Conservation (phyloP, 2,888 invertebrate genomes). For the Archaeoteleia sp. region DNA sequence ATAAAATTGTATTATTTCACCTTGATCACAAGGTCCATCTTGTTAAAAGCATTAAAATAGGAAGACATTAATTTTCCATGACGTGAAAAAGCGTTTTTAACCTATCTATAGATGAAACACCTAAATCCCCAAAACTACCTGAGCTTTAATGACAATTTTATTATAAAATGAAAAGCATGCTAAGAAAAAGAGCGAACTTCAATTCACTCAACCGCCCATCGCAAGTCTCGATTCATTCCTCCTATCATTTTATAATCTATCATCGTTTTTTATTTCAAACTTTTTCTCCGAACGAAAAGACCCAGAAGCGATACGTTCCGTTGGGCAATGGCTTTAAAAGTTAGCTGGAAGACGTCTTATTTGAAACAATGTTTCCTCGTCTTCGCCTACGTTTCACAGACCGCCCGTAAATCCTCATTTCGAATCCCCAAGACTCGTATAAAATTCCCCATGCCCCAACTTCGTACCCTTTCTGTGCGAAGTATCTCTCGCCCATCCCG, state of each 20-base stretch:
- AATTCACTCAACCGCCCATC: no score
- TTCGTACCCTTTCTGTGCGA: slow-evolving; percentile 57
- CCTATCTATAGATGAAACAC: no score
- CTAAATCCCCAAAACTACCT: no score
- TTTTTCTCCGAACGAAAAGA: slow-evolving; percentile 43
- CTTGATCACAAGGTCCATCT: no score
- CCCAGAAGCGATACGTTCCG: slow-evolving; percentile 43
- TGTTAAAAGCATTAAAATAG: no score
- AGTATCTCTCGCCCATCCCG: slow-evolving; percentile 39
- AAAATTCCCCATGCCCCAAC: slow-evolving; percentile 63
- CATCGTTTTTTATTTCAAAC: slow-evolving; percentile 32
- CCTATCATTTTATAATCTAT: slow-evolving; percentile 48
- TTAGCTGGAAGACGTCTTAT: slow-evolving; percentile 68
- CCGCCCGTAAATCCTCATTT: slow-evolving; percentile 74
- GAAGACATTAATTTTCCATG: no score
- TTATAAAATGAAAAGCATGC: no score
- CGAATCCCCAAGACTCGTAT: slow-evolving; percentile 72
- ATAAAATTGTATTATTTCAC: no score
- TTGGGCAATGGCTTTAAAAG: slow-evolving; percentile 54
- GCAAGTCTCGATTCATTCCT: no score
- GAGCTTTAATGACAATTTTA: no score
- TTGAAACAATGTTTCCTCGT: slow-evolving; percentile 72
- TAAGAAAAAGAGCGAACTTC: no score
- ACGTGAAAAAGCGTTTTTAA: no score
- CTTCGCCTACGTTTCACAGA: slow-evolving; percentile 58